Evolutionary conservation across 2,797 vertebrate genomes (phyloP), one percentile per base, ranked within the genome.

Genomic region (Anniella stebbinsi): DNA sequence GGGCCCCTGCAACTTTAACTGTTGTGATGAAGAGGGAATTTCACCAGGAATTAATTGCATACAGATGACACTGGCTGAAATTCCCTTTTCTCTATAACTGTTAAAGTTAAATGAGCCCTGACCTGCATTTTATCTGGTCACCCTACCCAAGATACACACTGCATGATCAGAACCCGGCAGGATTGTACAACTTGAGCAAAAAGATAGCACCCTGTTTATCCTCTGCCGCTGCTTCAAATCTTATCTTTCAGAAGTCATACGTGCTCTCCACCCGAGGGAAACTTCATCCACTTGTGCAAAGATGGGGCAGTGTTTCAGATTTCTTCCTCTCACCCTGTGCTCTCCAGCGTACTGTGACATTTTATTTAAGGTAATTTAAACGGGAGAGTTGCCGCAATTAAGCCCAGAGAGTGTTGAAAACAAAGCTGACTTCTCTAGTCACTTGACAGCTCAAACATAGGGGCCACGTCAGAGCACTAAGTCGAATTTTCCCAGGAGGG

Each of bases 361-460:
- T 82, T 91, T 75, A 3, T 84, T 91, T 70, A 9, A 51, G 17
- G n/a, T 66, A 36, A 10, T 4, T 87, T 86, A 76, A 38, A 63
- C 72, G 30, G 36, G 12, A 57, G 69, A 25, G n/a, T 86, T 73
- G 48, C 51, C 12, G 0, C 48, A 85, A 18, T 57, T 33, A 45
- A 21, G 17, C 67, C 45, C 21, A 25, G 84, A 72, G 73, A 87
- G 33, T 5, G 12, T 69, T 67, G 33, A 45, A 51, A 69, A 69
- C 3, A 17, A 78, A 77, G 60, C 4, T 41, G 38, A 25, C 36
- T 76, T 5, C 60, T 66, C 41, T 48, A 66, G 38, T 11, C 86
- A 45, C 60, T 78, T 23, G 38, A 48, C 41, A 69, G 86, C 12
- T 87, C 76, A 87, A 51, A 80, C 60, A 87, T 3, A 45, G 21